Evolutionary conservation across 2,888 invertebrate genomes (phyloP), one percentile per base, ranked within the genome.

Genomic region (Rhyacophila evoluta): DNA sequence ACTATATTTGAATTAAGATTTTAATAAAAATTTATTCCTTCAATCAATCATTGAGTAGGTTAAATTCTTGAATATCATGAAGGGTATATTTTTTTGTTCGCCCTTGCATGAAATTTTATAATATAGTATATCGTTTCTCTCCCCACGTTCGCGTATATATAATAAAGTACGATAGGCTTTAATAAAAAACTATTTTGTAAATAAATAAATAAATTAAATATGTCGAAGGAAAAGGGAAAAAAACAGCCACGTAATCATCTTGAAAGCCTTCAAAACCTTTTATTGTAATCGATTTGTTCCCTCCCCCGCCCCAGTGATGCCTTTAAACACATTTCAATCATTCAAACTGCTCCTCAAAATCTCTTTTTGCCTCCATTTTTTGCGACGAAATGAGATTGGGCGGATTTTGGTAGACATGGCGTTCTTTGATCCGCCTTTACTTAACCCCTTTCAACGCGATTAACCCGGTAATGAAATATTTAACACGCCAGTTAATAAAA

Each of bases 241-340:
- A 55, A 81, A 68, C 78, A 74, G 77, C 73, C 78, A 28, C 78
- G 81, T 81, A 81, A 81, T 81, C 78, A 80, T 70, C 77, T 71
- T 71, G 77, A 81, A 80, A 81, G 81, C 81, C 77, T 78, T 79
- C 74, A 55, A 55, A 79, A 79, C 78, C 81, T 80, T 81, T 80
- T 80, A 81, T 81, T 81, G 81, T 81, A 81, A 81, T 81, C 80
- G 81, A 81, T 81, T 81, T 78, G 80, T 80, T 78, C 81, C 70
- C 72, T 75, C 41, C 71, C 12, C 67, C 74, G 69, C 73, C 70
- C 39, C 69, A 69, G 55, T 70, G 75, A 81, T 81, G 72, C 79
- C 80, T 81, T 79, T 78, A 80, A 80, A 81, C 80, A 78, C 79
- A 76, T 80, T 77, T 78, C 80, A 80, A 81, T 81, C 81, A 80